phyloP scores from a whole-genome alignment of 2,797 vertebrate genomes.

The Macrochelys suwanniensis region DNA sequence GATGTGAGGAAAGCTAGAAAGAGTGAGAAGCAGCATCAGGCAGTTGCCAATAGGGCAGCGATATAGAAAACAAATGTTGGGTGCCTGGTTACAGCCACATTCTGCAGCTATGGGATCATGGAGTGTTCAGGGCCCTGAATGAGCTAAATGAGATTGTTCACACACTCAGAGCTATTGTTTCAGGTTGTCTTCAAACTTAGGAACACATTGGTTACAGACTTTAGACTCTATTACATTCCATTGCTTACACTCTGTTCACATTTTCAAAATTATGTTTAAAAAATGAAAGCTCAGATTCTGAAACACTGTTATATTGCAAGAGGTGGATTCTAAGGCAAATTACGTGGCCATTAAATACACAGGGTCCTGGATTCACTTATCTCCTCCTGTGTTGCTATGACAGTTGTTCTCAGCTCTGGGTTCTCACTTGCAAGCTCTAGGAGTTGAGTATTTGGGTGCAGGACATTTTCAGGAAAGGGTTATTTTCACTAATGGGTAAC shows the following conservation, averaged over 20 bases:
- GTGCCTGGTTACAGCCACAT: background rate
- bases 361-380: background rate
- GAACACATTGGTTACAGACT: conserved; percentile 16
- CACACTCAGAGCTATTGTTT: conserved; percentile 9
- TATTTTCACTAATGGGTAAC: background rate
- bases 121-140: background rate
- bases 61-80: rapidly evolving
- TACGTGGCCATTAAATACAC: background rate
- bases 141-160: conserved; percentile 23
- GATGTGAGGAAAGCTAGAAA: background rate
- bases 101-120: background rate
- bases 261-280: conserved; percentile 56
- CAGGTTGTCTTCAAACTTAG: conserved; percentile 5
- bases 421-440: background rate
- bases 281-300: background rate
- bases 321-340: conserved; percentile 13
- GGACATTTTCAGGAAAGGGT: background rate
- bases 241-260: background rate
- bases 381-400: background rate
- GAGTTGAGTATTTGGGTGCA: background rate
- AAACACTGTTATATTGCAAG: background rate
- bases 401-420: background rate
- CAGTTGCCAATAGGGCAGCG: background rate
- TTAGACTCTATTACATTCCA: conserved; percentile 41
- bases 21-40: background rate